Evolutionary conservation across 2,888 invertebrate genomes (phyloP).

Genomic region (Biston stratarius): DNA sequence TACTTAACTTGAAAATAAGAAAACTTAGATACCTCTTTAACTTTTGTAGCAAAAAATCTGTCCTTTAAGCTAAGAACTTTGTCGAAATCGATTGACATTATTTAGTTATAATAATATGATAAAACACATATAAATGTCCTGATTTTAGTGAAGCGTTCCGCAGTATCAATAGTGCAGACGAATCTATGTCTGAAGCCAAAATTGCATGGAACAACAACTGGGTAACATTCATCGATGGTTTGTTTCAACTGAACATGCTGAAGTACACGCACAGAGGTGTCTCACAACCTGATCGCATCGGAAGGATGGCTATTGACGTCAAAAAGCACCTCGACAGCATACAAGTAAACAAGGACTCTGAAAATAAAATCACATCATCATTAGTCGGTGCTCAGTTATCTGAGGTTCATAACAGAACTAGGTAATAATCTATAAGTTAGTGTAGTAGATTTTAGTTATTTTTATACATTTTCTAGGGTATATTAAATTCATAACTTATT

Average conservation of each 20-base stretch:
- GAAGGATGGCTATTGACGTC: no score
- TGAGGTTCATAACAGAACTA: neutral
- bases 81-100: no score
- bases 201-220: constrained; percentile 90
- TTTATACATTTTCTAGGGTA: neutral
- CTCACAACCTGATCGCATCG: constrained; percentile 5
- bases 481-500: no score
- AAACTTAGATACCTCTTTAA: no score
- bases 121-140: neutral
- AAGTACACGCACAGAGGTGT: constrained; percentile 83
- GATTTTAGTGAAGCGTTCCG: constrained; percentile 52
- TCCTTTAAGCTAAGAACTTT: no score
- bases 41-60: no score
- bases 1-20: no score
- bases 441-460: neutral
- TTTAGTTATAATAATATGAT: no score
- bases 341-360: no score
- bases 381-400: no score
- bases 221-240: constrained; percentile 92
- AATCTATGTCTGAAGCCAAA: constrained; percentile 53
- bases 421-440: neutral
- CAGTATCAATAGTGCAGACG: constrained; percentile 41
- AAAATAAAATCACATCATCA: no score
- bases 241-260: constrained; percentile 91
- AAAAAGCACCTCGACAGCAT: no score